phyloP scores from a whole-genome alignment of 1,140 invertebrate species.

The Zeugodacus cucurbitae region DNA sequence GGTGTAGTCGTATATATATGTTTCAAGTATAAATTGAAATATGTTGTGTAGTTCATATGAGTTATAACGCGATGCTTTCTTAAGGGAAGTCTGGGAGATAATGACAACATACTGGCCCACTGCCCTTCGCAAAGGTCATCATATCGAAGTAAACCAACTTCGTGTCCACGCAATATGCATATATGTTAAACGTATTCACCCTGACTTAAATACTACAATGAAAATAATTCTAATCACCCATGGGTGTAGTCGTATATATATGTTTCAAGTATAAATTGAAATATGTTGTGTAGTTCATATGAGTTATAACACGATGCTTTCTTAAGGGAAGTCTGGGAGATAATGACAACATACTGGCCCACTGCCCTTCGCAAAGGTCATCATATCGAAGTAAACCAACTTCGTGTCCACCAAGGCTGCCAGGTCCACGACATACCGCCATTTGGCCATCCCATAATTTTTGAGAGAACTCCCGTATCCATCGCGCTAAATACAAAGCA shows the following conservation, averaged over 20 bases:
- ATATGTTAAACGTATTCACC: neutral
- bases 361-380: slow-evolving; percentile 83
- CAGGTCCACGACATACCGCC: slow-evolving; percentile 80
- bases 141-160: slow-evolving; percentile 74
- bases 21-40: slow-evolving; percentile 63
- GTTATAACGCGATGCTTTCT: slow-evolving; percentile 60
- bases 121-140: slow-evolving; percentile 84
- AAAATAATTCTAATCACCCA: too few species aligned
- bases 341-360: slow-evolving; percentile 84
- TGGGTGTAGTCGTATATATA: slow-evolving; percentile 58
- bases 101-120: slow-evolving; percentile 85
- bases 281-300: slow-evolving; percentile 64
- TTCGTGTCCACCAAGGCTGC: slow-evolving; percentile 67
- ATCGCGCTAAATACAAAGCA: slow-evolving; percentile 78
- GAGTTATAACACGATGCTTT: slow-evolving; percentile 59
- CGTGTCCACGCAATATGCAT: too few species aligned
- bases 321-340: slow-evolving; percentile 73
- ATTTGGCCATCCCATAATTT: slow-evolving; percentile 78
- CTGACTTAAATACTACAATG: too few species aligned
- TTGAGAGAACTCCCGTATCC: slow-evolving; percentile 72
- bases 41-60: slow-evolving; percentile 64
- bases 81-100: slow-evolving; percentile 75
- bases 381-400: slow-evolving; percentile 76
- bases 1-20: slow-evolving; percentile 61
- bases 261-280: slow-evolving; percentile 63